Base-by-base conservation (phyloP, 2,113 vertebrate genomes). In the Brienomyrus brachyistius region DNA sequence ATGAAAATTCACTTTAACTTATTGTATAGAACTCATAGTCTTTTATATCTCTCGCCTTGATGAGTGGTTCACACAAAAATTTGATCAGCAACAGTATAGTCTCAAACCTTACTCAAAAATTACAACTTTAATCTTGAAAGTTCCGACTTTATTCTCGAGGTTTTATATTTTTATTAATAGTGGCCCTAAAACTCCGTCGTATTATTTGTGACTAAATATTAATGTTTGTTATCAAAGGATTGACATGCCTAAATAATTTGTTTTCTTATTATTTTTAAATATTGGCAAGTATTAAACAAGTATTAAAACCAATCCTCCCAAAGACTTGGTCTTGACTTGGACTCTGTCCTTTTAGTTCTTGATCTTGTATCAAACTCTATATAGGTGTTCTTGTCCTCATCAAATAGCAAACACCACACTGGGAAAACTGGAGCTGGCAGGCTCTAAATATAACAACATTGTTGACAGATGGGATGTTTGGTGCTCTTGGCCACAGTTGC, bases 401-500 rank as follows among this genome's bases (percentile, higher is more conserved):
- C 62, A 70, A 70, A 13, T 70, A 70, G 62, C n/a, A 59, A 59
- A 31, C 74, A 89, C 40, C 77, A 47, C 50, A 84, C 77, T 48
- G 23, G 52, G 89, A 84, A 62, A 43, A 31, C 70, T 21, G 40
- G 40, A 52, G 40, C 82, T 23, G 82, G 23, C 40, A 40, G 8
- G 52, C 7, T 62, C 77, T 84, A 89, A 80, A 89, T 89, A 80
- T 80, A 89, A 62, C 45, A 27, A 54, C 77, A 59, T 50, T 43
- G 52, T 47, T 83, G 80, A 89, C 89, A 89, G 77, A 89, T 89
- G 89, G 52, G 51, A 35, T 82, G 52, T 84, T 89, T 52, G 52
- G 40, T 27, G 52, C 51, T 43, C 77, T 47, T 89, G 51, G 77
- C 43, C 88, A 89, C 80, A 45, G 51, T 17, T 47, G 77, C 40